phyloP scores from a whole-genome alignment of 2,888 invertebrate genomes.

The Lymantria monacha region DNA sequence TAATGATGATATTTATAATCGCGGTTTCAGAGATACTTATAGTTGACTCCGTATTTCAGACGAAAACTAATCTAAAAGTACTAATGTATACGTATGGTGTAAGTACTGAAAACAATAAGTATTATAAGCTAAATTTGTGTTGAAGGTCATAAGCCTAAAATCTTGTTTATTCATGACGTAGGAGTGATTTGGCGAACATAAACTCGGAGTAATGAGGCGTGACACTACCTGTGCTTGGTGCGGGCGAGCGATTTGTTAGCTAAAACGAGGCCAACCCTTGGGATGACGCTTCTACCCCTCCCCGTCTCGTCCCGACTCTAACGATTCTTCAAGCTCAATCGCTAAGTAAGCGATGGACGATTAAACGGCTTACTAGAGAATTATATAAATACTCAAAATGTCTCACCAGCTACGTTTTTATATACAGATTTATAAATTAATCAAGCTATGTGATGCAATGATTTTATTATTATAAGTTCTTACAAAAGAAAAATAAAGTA shows the following conservation, averaged over 20 bases:
- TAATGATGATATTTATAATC: too few relatives aligned
- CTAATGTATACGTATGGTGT: too few relatives aligned
- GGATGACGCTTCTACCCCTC: constrained; percentile 29
- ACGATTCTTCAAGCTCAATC: constrained; percentile 52
- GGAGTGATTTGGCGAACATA: constrained; percentile 66
- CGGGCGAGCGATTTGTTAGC: constrained; percentile 60
- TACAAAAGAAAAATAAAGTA: constrained; percentile 30
- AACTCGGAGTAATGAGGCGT: constrained; percentile 68
- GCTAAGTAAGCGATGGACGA: constrained; percentile 64
- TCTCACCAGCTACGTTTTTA: neutral
- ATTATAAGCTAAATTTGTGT: constrained; percentile 2
- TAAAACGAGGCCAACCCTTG: constrained; percentile 50
- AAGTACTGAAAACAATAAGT: too few relatives aligned
- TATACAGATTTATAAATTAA: too few relatives aligned
- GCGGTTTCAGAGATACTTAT: too few relatives aligned
- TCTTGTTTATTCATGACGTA: constrained; percentile 60
- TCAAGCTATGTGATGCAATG: too few relatives aligned
- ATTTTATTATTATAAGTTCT: neutral
- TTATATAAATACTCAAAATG: constrained; percentile 48
- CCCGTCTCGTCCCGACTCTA: constrained; percentile 25
- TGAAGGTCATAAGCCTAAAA: constrained; percentile 40
- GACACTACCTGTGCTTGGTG: constrained; percentile 65
- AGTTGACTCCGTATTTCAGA: too few relatives aligned
- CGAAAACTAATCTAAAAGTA: too few relatives aligned
- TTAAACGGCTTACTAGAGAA: constrained; percentile 64